Evolutionary conservation across 2,888 invertebrate genomes (phyloP).

Genomic region (Calameuta filiformis): DNA sequence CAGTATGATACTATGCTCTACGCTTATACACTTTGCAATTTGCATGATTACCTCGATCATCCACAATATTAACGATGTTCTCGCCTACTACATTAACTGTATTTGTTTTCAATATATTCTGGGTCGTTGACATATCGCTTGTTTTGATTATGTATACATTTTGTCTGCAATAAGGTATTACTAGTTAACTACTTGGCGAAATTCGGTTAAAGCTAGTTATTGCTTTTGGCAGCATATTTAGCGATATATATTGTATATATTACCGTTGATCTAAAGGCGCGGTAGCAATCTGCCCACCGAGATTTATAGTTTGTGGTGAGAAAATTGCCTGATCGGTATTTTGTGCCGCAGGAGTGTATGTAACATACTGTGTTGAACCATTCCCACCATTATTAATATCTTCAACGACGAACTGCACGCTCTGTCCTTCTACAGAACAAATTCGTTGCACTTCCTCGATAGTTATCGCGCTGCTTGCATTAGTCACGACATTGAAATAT

Average conservation of each 20-base stretch:
- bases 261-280: conserved; percentile 61
- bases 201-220: background rate
- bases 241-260: conserved; percentile 26
- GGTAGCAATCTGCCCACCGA: conserved; percentile 50
- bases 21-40: background rate
- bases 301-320: conserved; percentile 51
- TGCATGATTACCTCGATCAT: conserved; percentile 44
- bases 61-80: conserved; percentile 42
- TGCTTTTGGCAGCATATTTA: background rate
- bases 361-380: conserved; percentile 47
- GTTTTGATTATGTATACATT: conserved; percentile 60
- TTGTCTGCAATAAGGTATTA: conserved; percentile 48
- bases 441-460: conserved; percentile 56
- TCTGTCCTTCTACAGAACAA: conserved; percentile 56
- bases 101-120: conserved; percentile 39
- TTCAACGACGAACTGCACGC: conserved; percentile 56
- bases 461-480: conserved; percentile 56
- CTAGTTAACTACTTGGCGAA: background rate
- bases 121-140: conserved; percentile 41
- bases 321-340: conserved; percentile 50
- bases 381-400: conserved; percentile 57
- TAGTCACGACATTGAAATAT: conserved; percentile 59
- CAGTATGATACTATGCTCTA: conserved; percentile 11
- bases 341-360: conserved; percentile 51
- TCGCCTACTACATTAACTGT: conserved; percentile 42